A percentile compares a stretch with the other conserved stretches of the same genome.
Evolutionary conservation across 2,113 vertebrate species (phyloP).

Genomic region (Acrocephalus kingi): DNA sequence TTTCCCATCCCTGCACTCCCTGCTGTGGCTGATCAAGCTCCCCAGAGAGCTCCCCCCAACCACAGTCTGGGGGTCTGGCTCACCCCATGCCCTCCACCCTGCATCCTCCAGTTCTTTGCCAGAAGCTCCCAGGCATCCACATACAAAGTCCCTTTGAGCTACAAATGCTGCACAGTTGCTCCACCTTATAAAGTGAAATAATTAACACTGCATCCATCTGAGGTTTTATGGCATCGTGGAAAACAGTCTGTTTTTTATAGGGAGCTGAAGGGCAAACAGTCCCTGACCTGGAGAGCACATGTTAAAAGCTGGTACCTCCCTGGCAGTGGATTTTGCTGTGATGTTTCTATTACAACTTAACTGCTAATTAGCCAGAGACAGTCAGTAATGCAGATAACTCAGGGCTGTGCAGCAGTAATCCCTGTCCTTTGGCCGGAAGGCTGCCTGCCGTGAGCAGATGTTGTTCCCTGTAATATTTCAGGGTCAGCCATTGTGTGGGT

Average conservation of each 20-base stretch:
- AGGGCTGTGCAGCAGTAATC: neutral
- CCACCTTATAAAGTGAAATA: constrained; percentile 3
- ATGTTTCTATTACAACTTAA: neutral
- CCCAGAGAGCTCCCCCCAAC: neutral
- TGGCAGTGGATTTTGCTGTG: neutral
- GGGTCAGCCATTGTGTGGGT: neutral
- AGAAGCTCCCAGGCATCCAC: neutral
- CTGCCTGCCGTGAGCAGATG: neutral
- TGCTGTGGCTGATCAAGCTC: neutral
- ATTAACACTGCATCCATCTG: neutral
- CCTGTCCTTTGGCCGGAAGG: neutral
- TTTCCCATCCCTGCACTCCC: neutral
- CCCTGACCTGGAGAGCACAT: constrained; percentile 23
- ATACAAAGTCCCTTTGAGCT: neutral
- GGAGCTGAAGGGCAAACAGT: constrained; percentile 53
- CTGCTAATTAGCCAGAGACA: neutral
- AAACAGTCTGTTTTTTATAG: neutral
- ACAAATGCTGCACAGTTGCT: neutral
- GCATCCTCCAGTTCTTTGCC: neutral
- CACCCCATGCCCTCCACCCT: neutral
- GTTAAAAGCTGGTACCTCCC: neutral
- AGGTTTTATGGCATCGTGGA: neutral
- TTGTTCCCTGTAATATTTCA: neutral
- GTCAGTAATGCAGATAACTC: neutral
- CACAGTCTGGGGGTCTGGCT: rapidly evolving